Base-by-base conservation (phyloP, 2,113 vertebrate genomes). In the Microcebus ravelobensis region DNA sequence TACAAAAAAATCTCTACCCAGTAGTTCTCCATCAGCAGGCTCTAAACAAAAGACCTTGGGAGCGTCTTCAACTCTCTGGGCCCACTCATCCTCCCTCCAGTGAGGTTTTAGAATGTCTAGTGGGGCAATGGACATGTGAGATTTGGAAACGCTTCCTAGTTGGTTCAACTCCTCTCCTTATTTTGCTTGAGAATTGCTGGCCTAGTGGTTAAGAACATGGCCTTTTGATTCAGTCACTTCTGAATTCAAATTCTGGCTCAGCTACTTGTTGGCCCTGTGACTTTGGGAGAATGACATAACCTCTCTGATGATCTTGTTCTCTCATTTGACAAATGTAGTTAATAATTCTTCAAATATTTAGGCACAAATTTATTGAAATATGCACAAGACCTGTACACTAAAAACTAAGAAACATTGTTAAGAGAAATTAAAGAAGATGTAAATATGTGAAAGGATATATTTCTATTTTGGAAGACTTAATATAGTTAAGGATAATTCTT, bases 261-360 rank as follows among this genome's bases (percentile, higher is more conserved):
- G 36, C 14, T 14, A 88, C 8, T 96, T 55, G 50, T 36, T 91
- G 79, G 31, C 11, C 80, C 13, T 59, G 20, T 92, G 45, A 70
- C 73, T 42, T 59, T 95, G 45, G 39, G 63, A 70, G 52, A 90
- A 63, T 57, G 71, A 59, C 1, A 61, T 59, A 36, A 45, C 31
- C 36, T 92, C 63, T 71, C 31, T 81, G 63, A 61, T 79, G 9
- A 89, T 93, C 48, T 59, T 52, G 9, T 86, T 83, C 25, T 93
- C 29, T 91, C 65, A 67, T 52, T 81, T 84, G 77, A 86, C 96
- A 95, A 81, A 15, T 77, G 8, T 42, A 74, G 14, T 81, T 91
- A 92, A 71, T 81, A 65, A 27, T 94, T 96, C 57, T 5, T 68
- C 39, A 87, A 86, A 77, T 48, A 67, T 2, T 36, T 50, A 79